These are phyloP conservation scores for Strongylocentrotus purpuratus DNA, from an alignment of 35 echinoderm and acorn worm species.

Conservation along the genomic window DNA sequence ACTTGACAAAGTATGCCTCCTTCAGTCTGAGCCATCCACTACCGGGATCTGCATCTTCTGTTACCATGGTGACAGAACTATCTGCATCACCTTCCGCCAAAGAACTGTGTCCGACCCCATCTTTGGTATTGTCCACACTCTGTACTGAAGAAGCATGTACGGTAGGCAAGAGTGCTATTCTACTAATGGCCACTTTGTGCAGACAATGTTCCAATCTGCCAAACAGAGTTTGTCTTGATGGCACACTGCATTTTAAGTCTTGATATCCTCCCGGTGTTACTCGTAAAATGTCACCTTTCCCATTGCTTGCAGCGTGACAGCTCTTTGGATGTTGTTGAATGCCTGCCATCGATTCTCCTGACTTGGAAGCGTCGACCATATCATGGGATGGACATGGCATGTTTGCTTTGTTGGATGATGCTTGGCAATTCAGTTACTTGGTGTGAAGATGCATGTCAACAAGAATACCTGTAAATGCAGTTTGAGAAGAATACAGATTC, in stretches of 20 bases:
- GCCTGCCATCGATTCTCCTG: background rate
- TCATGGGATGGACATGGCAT: background rate
- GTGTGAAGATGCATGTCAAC: background rate
- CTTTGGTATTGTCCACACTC: background rate
- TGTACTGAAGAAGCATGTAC: slow-evolving; percentile 43
- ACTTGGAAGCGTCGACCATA: background rate
- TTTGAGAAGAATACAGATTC: too few relatives aligned
- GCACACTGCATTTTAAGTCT: background rate
- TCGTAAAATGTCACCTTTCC: background rate
- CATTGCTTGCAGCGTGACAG: background rate
- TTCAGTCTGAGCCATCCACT: slow-evolving; percentile 76
- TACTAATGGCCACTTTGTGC: background rate
- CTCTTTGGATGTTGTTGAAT: background rate
- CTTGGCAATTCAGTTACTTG: background rate
- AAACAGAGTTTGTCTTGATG: background rate
- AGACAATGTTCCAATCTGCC: background rate
- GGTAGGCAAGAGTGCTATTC: slow-evolving; percentile 15
- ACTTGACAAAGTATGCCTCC: slow-evolving; percentile 64
- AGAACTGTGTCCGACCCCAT: background rate
- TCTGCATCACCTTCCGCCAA: background rate
- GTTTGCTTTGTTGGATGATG: background rate
- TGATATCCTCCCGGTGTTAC: background rate
- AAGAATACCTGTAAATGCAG: background rate
- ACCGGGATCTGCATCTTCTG: background rate
- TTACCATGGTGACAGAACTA: background rate